Conservation (phyloP, 2,113 vertebrate species). For the Pontoporia blainvillei region DNA sequence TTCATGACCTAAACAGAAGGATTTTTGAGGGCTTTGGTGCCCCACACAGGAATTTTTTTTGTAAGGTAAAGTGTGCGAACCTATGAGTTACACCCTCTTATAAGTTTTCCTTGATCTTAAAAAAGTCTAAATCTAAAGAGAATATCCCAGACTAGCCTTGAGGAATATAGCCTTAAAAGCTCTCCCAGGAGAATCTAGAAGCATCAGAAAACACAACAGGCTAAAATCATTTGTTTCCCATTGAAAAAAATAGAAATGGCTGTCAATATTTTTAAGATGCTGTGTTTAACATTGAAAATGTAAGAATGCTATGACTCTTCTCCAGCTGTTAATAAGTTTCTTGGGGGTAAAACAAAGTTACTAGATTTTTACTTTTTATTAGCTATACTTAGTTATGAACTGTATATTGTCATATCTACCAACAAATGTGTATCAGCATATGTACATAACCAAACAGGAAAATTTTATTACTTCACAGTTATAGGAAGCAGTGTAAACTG, state of each 20-base stretch:
- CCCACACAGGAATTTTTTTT: not conserved
- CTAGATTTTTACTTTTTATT: not conserved
- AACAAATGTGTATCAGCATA: not conserved
- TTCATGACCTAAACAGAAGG: not conserved
- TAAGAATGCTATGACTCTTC: not conserved
- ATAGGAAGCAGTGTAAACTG: not conserved
- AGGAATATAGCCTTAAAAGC: not conserved
- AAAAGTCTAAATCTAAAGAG: not conserved
- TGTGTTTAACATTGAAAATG: not conserved
- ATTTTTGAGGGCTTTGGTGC: not conserved
- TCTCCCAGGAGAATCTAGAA: not conserved
- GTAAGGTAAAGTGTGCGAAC: not conserved
- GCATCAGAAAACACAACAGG: not conserved
- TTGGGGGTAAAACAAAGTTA: not conserved
- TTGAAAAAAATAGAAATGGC: not conserved
- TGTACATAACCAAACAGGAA: not conserved
- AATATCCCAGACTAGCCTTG: not conserved
- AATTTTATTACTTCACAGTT: not conserved
- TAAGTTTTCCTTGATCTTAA: not conserved
- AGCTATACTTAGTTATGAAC: not conserved
- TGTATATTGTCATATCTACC: not conserved
- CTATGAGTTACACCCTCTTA: not conserved
- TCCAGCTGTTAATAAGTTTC: not conserved
- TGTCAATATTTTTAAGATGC: not conserved
- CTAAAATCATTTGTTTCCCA: not conserved